These are phyloP conservation scores for Burhinus bistriatus DNA, from an alignment of 2,113 vertebrate species.

Conservation along the genomic window DNA sequence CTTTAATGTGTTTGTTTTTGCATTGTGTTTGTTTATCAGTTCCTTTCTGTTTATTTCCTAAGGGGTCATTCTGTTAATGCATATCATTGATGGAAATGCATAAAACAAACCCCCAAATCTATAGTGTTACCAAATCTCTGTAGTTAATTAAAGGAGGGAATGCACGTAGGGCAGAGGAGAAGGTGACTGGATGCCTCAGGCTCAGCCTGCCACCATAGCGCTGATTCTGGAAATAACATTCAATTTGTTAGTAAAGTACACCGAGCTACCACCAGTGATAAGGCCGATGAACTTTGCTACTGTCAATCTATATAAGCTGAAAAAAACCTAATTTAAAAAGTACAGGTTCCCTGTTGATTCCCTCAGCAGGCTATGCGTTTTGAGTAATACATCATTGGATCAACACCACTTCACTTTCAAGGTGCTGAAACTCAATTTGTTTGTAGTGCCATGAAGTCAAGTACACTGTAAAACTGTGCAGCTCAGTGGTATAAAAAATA, in stretches of 20 bases:
- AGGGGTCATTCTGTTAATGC: not conserved
- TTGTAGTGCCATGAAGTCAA: not conserved
- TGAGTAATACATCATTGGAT: slow-evolving; percentile 10
- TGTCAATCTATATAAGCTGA: slow-evolving; percentile 19
- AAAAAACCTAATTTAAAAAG: slow-evolving; percentile 23
- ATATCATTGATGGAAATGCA: not conserved
- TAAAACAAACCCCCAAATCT: not conserved
- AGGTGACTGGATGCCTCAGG: slow-evolving; percentile 16
- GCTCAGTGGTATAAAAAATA: not conserved
- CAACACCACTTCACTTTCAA: slow-evolving; percentile 11
- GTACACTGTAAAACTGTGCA: not conserved
- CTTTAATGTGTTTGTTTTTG: not conserved
- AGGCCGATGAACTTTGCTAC: not conserved
- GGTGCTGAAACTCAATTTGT: slow-evolving; percentile 39
- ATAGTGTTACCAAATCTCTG: not conserved
- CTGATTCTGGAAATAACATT: slow-evolving; percentile 1
- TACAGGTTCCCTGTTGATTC: not conserved
- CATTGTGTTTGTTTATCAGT: not conserved
- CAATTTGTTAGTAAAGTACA: not conserved
- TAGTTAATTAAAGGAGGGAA: not conserved
- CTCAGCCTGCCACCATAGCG: not conserved
- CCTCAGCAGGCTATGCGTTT: not conserved
- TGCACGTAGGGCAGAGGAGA: not conserved
- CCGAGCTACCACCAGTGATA: not conserved
- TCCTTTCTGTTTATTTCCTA: not conserved